These are phyloP conservation scores for Pygoscelis antarcticus DNA, from an alignment of 2,113 vertebrate species.

Conservation along the genomic window DNA sequence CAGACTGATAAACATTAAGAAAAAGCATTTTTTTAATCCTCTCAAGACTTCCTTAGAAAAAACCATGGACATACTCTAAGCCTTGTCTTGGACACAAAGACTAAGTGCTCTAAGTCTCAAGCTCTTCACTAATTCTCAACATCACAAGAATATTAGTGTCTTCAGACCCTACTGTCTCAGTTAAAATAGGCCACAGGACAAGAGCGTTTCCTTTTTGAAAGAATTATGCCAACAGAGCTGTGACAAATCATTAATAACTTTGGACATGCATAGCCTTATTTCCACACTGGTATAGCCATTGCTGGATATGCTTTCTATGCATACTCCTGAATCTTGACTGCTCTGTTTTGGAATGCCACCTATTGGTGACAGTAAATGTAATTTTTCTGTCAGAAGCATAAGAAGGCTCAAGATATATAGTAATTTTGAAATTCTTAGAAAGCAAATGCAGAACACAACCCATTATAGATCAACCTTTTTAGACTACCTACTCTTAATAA, in stretches of 20 bases:
- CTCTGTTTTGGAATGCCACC: slow-evolving; percentile 43
- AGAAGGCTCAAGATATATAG: neutral
- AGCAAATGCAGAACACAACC: neutral
- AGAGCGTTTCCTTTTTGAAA: neutral
- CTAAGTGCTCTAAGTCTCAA: neutral
- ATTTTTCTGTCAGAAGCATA: neutral
- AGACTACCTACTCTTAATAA: neutral
- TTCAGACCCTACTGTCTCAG: neutral
- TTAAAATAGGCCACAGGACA: neutral
- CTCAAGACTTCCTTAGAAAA: neutral
- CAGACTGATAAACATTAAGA: neutral
- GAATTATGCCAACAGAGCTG: neutral
- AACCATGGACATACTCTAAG: neutral
- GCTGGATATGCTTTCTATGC: neutral
- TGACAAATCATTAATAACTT: neutral
- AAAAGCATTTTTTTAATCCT: neutral
- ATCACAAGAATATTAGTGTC: neutral
- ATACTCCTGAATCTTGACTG: neutral
- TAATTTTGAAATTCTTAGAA: neutral
- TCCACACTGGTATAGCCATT: neutral
- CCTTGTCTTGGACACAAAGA: neutral
- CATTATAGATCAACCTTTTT: neutral
- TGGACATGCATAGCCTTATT: neutral
- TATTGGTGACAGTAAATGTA: neutral
- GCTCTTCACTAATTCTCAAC: neutral